Conservation (phyloP, 2,888 invertebrate genomes). For the Meloe dianella region DNA sequence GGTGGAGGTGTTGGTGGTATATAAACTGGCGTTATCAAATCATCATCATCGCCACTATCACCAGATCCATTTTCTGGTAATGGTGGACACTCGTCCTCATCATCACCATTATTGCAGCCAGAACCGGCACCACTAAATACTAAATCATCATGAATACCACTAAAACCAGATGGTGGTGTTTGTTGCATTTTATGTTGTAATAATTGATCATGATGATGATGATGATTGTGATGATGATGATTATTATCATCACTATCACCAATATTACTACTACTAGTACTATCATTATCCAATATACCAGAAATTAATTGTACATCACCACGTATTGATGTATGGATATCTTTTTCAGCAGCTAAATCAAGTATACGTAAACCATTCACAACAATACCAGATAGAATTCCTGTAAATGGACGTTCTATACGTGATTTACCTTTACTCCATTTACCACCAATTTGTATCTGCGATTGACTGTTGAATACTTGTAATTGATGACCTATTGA, state of each 20-base stretch:
- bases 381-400: constrained; percentile 88
- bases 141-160: constrained; percentile 82
- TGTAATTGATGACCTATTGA: constrained; percentile 66
- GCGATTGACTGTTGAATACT: constrained; percentile 91
- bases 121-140: constrained; percentile 92
- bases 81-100: constrained; percentile 90
- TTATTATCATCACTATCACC: constrained; percentile 44
- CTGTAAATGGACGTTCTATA: constrained; percentile 82
- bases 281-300: constrained; percentile 70
- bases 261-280: neutral
- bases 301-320: constrained; percentile 85
- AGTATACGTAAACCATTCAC: constrained; percentile 84
- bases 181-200: constrained; percentile 80
- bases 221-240: too few species aligned
- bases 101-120: constrained; percentile 87
- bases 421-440: constrained; percentile 72
- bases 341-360: constrained; percentile 84
- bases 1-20: constrained; percentile 81
- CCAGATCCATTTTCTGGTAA: constrained; percentile 78
- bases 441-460: constrained; percentile 87
- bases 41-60: constrained; percentile 91
- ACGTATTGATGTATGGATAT: constrained; percentile 75
- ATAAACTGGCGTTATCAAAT: constrained; percentile 91
- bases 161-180: constrained; percentile 85
- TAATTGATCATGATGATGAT: constrained; percentile 73